Evolutionary conservation across 1,140 invertebrate genomes (phyloP), one percentile per base, ranked within the genome.

Genomic region (Drosophila repletoides): DNA sequence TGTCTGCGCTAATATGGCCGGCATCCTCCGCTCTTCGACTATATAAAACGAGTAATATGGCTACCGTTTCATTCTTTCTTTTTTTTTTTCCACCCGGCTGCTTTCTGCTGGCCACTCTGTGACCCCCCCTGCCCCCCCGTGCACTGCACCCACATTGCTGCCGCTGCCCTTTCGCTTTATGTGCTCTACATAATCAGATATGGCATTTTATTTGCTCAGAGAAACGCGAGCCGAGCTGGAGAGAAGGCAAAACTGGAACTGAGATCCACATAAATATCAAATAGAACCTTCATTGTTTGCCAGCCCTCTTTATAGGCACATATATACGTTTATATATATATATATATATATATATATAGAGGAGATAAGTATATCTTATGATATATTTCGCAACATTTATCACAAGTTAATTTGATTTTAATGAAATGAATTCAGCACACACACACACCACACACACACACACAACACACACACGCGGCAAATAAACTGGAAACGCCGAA

Each of bases 371-470:
- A 41, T 74, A 58, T 74, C 72, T 83, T 83, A 84, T 83, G 74
- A 79, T 79, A 84, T 71, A 84, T 84, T 84, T 84, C 55, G 79
- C 74, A 68, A 80, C 80, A 86, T 86, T 86, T 86, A 86, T 86
- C 80, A 86, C 80, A 86, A 86, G 80, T 86, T 86, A 86, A 86
- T 86, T 86, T 86, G 80, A 86, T 86, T 86, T 86, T 86, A 86
- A 86, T 86, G 75, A 86, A 86, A 86, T 86, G 73, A 86, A 86
- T 86, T 86, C 72, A 56, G 60, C 63, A 53, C 49, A 72, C 41
- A 46, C 38, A 43, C 60, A 41, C 43, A 33, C 34, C 14, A 46
- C 0, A 58, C 21, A 36, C 3, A 36, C 7, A 17, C 6, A 29
- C 5, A 15, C 12, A 46, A 29, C 21, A 17, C 43, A 24, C 22